These are phyloP conservation scores for Ips typographus DNA, from an alignment of 1,140 invertebrate genomes.

Conservation along the genomic window DNA sequence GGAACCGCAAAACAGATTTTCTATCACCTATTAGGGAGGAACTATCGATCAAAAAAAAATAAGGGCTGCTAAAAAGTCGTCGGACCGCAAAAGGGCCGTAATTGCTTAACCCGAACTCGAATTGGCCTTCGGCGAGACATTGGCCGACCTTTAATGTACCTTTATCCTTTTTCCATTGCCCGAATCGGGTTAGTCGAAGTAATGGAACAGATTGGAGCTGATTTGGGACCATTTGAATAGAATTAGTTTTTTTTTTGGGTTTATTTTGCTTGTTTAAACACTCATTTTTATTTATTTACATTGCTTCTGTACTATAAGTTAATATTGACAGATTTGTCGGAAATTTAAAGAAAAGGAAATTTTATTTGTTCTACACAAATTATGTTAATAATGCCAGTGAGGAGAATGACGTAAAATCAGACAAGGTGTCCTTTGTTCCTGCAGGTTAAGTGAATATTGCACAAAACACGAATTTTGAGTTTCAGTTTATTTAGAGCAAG, in stretches of 20 bases:
- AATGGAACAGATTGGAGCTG: neutral
- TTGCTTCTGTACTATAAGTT: too few relatives aligned
- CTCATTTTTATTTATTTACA: too few relatives aligned
- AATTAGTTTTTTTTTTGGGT: neutral
- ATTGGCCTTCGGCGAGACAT: constrained; percentile 12
- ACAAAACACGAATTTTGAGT: too few relatives aligned
- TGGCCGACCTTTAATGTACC: constrained; percentile 12
- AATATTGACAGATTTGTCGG: too few relatives aligned
- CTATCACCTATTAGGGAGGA: constrained; percentile 3
- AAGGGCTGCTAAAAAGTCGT: constrained; percentile 1
- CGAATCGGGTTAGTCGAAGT: neutral
- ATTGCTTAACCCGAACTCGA: constrained; percentile 13
- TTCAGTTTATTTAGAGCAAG: too few relatives aligned
- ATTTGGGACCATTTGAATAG: neutral
- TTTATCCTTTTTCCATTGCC: constrained; percentile 6
- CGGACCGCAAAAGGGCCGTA: constrained; percentile 11
- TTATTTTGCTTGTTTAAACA: too few relatives aligned
- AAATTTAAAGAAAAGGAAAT: too few relatives aligned
- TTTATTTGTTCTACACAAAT: too few relatives aligned
- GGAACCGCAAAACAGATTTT: neutral
- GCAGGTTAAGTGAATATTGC: too few relatives aligned
- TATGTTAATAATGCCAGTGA: too few relatives aligned
- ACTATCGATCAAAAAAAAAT: constrained; percentile 11
- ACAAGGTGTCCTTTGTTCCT: too few relatives aligned
- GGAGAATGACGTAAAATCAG: too few relatives aligned